These are phyloP conservation scores for Corydoras maculifer DNA, from an alignment of 2,113 vertebrate species.

Conservation along the genomic window DNA sequence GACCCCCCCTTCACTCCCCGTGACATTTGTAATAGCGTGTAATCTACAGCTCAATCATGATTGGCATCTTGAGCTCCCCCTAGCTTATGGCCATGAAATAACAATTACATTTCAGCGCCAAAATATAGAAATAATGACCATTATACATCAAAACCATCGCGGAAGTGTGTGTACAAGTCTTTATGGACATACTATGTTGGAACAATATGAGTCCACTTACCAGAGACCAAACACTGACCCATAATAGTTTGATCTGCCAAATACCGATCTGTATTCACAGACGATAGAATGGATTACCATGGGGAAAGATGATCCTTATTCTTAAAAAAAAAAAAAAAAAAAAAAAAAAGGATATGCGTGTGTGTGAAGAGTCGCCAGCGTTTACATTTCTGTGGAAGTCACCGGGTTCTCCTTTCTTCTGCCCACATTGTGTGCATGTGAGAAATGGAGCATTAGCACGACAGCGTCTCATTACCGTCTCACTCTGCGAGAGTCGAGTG, in stretches of 20 bases:
- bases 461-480: slow-evolving; percentile 5
- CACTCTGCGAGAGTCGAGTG: slow-evolving; percentile 11
- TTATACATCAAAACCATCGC: not conserved
- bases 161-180: slow-evolving; percentile 3
- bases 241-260: not conserved
- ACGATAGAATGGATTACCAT: not conserved
- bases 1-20: too few relatives aligned
- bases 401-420: not conserved
- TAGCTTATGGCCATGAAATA: too few relatives aligned
- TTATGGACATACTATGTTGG: not conserved
- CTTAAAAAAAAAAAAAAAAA: not conserved
- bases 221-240: slow-evolving; percentile 14
- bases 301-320: slow-evolving; percentile 15
- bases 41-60: too few relatives aligned
- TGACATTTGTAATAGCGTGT: too few relatives aligned
- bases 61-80: too few relatives aligned
- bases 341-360: not conserved
- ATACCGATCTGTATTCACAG: not conserved
- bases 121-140: not conserved
- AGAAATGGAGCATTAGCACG: slow-evolving; percentile 15
- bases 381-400: slow-evolving; percentile 7
- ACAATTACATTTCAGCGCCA: too few relatives aligned
- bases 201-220: slow-evolving; percentile 6
- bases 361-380: not conserved
- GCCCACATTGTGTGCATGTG: not conserved